These are phyloP conservation scores for Trididemnum nubilum DNA, from an alignment of 23 tunicate genomes.

Conservation along the genomic window DNA sequence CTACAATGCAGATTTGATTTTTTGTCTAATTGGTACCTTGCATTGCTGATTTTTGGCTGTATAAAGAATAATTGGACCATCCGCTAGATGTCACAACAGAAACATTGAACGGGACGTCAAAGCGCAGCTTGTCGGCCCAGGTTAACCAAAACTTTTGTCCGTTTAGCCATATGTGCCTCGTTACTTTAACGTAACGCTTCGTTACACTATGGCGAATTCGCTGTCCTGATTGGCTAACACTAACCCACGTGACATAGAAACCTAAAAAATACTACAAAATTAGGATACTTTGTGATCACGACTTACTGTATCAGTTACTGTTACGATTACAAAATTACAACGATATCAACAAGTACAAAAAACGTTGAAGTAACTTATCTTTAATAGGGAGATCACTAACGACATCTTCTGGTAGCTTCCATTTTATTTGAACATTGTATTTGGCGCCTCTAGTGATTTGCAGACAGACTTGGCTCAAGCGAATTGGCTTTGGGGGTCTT, in stretches of 20 bases:
- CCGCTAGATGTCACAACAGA: constrained; percentile 55
- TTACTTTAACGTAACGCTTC: constrained; percentile 29
- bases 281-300: no score
- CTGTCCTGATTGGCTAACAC: constrained; percentile 22
- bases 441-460: constrained; percentile 41
- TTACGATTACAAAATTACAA: no score
- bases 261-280: constrained; percentile 24
- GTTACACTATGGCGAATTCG: constrained; percentile 23
- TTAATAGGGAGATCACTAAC: constrained; percentile 68
- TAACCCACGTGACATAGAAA: constrained; percentile 41
- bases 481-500: constrained; percentile 51
- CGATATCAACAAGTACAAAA: no score
- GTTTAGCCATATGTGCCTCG: neutral
- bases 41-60: constrained; percentile 25
- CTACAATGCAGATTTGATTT: neutral
- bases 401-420: constrained; percentile 53
- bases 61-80: constrained; percentile 42
- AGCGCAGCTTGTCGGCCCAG: constrained; percentile 38
- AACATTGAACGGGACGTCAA: constrained; percentile 22
- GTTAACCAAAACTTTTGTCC: constrained; percentile 32
- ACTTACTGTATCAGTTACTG: no score
- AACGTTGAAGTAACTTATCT: no score
- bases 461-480: constrained; percentile 45
- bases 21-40: constrained; percentile 11
- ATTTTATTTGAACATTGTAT: constrained; percentile 52